Base-by-base conservation (phyloP, 2,797 vertebrate species). In the Myotis pilosus region DNA sequence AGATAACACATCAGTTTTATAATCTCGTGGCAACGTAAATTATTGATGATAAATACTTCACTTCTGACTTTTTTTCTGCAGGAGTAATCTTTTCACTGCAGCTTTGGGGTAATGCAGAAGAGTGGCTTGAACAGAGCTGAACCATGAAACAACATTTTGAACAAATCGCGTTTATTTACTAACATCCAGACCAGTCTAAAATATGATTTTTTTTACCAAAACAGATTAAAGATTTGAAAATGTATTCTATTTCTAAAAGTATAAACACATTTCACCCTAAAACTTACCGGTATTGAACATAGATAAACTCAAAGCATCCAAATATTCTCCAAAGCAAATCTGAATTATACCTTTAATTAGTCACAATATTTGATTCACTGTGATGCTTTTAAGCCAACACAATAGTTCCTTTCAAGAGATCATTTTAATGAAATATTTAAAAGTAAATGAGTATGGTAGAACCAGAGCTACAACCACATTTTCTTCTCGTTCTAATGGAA, bases 1-100 rank as follows among this genome's bases (percentile, higher is more conserved):
- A 95, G 85, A 85, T 94, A 94, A 94, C 92, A 76, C 41, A 53
- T 93, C 62, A 82, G 55, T 92, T 96, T 92, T 85, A 87, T 81
- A 95, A 88, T 36, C 41, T 89, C 53, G 28, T 86, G 69, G 44
- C 75, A 91, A 79, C 78, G 89, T 91, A 92, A 96, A 91, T 94
- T 80, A 92, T 62, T 72, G n/a, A 89, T 86, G 66, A 74, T 57
- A 95, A 92, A 89, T 89, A 87, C n/a, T 87, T 16, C 60, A 51
- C 38, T 89, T 84, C 68, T 49, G 28, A 41, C 55, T 38, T 88
- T 86, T 90, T 88, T 88, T 78, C 82, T 95, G 38, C 83, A 64
- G 33, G 76, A 81, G 4, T 71, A 55, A 84, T 81, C 88, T 88
- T 80, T 92, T 92, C 64, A 20, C 16, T 86, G 79, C 7, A 64